Evolutionary conservation across 2,888 invertebrate genomes (phyloP).

Genomic region (Caenorhabditis parvicauda): DNA sequence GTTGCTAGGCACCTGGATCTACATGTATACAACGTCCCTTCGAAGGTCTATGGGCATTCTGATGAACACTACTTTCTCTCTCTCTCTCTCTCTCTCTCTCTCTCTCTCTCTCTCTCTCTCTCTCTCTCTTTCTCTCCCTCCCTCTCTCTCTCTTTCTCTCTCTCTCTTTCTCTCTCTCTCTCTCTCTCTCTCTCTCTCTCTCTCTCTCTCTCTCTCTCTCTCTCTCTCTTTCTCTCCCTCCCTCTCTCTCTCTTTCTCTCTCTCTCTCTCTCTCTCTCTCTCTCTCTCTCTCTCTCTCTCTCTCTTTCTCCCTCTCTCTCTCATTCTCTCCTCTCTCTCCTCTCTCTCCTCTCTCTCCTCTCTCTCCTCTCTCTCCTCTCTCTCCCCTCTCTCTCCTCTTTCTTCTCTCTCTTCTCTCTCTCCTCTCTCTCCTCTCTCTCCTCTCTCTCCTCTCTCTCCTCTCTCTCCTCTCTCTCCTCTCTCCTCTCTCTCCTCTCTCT

Average conservation of each 20-base stretch:
- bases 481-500: neutral
- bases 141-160: constrained; percentile 1
- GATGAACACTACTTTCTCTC: neutral
- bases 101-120: neutral
- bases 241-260: neutral
- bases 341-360: neutral
- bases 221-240: neutral
- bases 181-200: neutral
- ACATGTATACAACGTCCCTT: too few species aligned
- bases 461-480: neutral
- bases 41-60: too few species aligned
- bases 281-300: neutral
- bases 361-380: neutral
- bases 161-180: neutral
- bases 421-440: neutral
- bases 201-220: neutral
- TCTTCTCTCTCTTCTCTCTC: neutral
- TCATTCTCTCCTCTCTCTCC: neutral
- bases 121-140: constrained; percentile 4
- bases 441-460: constrained; percentile 2
- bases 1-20: too few species aligned
- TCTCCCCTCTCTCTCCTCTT: neutral
- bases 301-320: neutral
- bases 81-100: constrained; percentile 1
- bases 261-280: neutral